Conservation (phyloP, 2,888 invertebrate genomes). For the Drosophila imparisetae region DNA sequence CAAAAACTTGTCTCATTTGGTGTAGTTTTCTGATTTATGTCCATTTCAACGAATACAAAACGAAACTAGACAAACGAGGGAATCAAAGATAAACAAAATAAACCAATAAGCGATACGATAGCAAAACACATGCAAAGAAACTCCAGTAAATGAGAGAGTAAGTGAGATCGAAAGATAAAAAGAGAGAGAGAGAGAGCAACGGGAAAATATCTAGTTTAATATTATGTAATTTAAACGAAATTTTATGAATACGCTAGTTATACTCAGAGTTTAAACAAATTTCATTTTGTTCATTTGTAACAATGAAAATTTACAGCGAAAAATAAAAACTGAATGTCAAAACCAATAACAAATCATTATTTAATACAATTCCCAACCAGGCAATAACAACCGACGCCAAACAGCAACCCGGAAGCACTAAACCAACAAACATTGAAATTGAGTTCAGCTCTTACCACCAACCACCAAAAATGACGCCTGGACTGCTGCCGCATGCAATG, state of each 20-base stretch:
- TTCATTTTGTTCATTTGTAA: constrained; percentile 72
- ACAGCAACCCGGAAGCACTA: constrained; percentile 51
- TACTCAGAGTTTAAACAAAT: constrained; percentile 63
- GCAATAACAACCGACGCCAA: constrained; percentile 25
- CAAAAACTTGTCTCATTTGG: constrained; percentile 16
- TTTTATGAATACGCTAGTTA: constrained; percentile 75
- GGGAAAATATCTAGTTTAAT: constrained; percentile 75
- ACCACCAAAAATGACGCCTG: constrained; percentile 32
- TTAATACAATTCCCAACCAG: constrained; percentile 7
- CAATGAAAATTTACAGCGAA: constrained; percentile 72
- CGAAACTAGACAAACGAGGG: constrained; percentile 65
- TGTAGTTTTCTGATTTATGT: constrained; percentile 19
- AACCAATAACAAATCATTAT: constrained; percentile 40
- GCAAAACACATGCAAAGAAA: constrained; percentile 19
- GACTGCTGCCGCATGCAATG: constrained; percentile 10
- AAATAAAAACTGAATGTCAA: constrained; percentile 73
- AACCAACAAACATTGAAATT: constrained; percentile 15
- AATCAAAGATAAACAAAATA: constrained; percentile 48
- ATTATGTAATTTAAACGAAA: constrained; percentile 79
- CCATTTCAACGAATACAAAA: constrained; percentile 8
- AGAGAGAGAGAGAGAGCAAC: constrained; percentile 30
- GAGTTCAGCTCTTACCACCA: constrained; percentile 24
- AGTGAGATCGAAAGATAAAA: neutral
- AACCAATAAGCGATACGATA: constrained; percentile 31
- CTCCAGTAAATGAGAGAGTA: constrained; percentile 31